Evolutionary conservation across 64 coral and sea anemone species (phyloP).

Genomic region (Stichodactyla helianthus): DNA sequence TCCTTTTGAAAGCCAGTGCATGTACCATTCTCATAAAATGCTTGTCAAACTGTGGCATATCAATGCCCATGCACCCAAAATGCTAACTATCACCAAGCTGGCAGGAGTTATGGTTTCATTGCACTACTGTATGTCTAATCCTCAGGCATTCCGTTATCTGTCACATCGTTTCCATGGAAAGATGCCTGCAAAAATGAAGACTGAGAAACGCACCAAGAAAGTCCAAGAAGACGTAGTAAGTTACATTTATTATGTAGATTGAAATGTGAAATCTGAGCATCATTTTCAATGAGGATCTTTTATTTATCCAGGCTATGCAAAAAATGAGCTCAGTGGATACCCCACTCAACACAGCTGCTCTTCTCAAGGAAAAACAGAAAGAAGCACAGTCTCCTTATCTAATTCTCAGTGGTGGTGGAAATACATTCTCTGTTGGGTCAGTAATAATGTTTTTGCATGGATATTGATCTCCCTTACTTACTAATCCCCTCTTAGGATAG

Average conservation of each 20-base stretch:
- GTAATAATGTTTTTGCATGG: neutral
- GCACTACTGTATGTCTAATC: neutral
- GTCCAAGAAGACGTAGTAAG: constrained; percentile 84
- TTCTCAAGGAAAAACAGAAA: constrained; percentile 94
- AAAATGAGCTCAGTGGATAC: constrained; percentile 96
- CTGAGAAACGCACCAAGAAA: constrained; percentile 92
- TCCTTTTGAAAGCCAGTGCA: too few relatives aligned
- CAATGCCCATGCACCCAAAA: too few relatives aligned
- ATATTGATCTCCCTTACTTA: too few relatives aligned
- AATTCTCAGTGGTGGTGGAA: constrained; percentile 83
- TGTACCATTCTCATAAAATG: too few relatives aligned
- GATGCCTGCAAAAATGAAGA: constrained; percentile 83
- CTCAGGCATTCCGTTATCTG: constrained; percentile 81
- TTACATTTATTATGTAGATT: neutral
- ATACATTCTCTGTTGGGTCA: constrained; percentile 86
- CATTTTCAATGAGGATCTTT: neutral
- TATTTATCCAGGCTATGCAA: constrained; percentile 65
- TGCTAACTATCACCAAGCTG: too few relatives aligned
- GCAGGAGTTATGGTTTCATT: neutral
- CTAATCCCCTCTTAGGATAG: too few relatives aligned
- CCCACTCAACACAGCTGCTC: constrained; percentile 78
- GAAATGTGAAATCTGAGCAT: too few relatives aligned
- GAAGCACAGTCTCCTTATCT: constrained; percentile 77
- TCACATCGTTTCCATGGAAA: constrained; percentile 97
- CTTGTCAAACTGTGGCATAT: too few relatives aligned